Evolutionary conservation across 2,113 vertebrate genomes (phyloP), one percentile per base, ranked within the genome.

Genomic region (Chamaetylas fuelleborni): DNA sequence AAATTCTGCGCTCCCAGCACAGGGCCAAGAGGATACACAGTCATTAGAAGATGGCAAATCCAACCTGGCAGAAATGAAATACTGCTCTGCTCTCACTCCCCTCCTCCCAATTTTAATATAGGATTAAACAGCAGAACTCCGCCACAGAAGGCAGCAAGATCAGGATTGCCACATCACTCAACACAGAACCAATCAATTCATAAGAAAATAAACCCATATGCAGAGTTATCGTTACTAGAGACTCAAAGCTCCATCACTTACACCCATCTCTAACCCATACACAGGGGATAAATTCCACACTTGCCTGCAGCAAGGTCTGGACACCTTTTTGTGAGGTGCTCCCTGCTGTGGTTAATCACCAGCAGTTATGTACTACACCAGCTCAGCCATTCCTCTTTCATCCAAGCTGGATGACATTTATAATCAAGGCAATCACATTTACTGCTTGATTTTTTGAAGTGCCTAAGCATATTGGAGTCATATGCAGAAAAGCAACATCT

Each of bases 361-460:
- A 56, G 57, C 53, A 84, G 70, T 64, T 76, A 79, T 10, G 3
- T 26, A n/a, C 26, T 38, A 45, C 65, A 69, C 54, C 45, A 92
- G 40, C 57, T 90, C 80, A 91, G 28, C 36, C 42, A 65, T 72
- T 85, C 54, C 38, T 81, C 50, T 93, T 92, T 76, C 65, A 43
- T 82, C 82, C 40, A 31, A 89, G 64, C 73, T 80, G 61, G 56
- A 47, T 64, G 71, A 72, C 47, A 89, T 78, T 81, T 90, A 86
- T 86, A 77, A 96, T 88, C 89, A 86, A 86, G 42, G 82, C 82
- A 95, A 73, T 80, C 90, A 92, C 51, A 72, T 92, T 76, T 86
- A 85, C 54, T 38, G 43, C 71, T 88, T 88, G 64, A 93, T 83
- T 92, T 92, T 88, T 67, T 82, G 17, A 83, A 91, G 84, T 67